Evolutionary conservation across 1,140 invertebrate species (phyloP).

Genomic region (Sycophaga agraensis): DNA sequence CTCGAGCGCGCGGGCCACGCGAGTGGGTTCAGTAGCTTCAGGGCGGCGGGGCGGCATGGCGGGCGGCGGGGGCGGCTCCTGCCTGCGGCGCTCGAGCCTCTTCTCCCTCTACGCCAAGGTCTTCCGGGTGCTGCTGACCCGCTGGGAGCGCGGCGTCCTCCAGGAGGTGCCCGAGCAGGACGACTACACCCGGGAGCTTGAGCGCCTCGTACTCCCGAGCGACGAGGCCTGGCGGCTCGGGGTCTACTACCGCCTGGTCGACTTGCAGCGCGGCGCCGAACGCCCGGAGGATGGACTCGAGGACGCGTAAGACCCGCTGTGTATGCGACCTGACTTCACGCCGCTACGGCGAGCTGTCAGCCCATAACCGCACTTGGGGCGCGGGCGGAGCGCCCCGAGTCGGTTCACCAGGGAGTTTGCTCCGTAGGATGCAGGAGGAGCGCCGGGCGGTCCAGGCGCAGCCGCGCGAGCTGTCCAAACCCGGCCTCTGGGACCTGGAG

Average conservation of each 20-base stretch:
- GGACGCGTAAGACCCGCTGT: too few relatives aligned
- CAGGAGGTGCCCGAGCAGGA: constrained; percentile 34
- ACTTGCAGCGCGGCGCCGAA: constrained; percentile 61
- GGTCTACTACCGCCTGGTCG: constrained; percentile 73
- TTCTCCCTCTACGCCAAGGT: constrained; percentile 45
- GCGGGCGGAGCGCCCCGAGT: too few relatives aligned
- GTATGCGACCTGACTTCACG: too few relatives aligned
- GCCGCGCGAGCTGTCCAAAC: neutral
- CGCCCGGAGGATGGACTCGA: too few relatives aligned
- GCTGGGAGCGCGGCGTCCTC: constrained; percentile 28
- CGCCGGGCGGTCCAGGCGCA: neutral
- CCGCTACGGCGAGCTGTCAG: too few relatives aligned
- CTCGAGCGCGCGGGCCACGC: neutral
- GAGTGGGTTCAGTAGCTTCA: neutral
- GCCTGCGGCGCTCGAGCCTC: constrained; percentile 31
- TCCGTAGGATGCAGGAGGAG: neutral
- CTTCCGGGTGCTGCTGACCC: constrained; percentile 43
- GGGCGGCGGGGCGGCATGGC: neutral
- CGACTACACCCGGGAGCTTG: constrained; percentile 31
- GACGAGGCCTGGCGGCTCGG: constrained; percentile 71
- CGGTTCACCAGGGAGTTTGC: too few relatives aligned
- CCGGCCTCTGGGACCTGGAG: constrained; percentile 44
- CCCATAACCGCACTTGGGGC: too few relatives aligned
- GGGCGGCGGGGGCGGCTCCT: neutral
- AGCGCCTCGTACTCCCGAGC: constrained; percentile 65